Base-by-base conservation (phyloP, 1,140 invertebrate species). In the Diprion similis region DNA sequence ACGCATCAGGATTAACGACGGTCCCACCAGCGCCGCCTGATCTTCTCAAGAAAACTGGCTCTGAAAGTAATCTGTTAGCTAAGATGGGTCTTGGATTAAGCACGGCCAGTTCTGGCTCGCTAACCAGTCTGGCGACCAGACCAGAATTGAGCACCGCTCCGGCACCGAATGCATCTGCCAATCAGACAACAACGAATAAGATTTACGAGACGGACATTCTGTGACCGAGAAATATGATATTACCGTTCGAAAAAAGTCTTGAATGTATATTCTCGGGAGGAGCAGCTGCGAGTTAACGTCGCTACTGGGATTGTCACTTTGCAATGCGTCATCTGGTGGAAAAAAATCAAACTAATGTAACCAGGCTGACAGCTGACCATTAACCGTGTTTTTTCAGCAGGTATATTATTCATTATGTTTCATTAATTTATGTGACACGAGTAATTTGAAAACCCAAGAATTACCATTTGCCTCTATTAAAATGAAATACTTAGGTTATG, bases 171-270 rank as follows among this genome's bases (percentile, higher is more conserved):
- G 72, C 70, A 75, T 46, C 65, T 46, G 65, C 70, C 10, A 71
- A 80, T 64, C 78, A 79, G 51, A 85, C 84, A 68, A 91, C 90
- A 75, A 91, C 89, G n/a, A 93, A 90, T 83, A 94, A 95, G 85
- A 92, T 96, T 79, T 96, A 96, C 85, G 95, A 96, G 88, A 96
- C 95, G 79, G 95, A 96, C 84, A 96, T 96, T 90, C 93, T 96
- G 91, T 95, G 90, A 91, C 90, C 88, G 83, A 83, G 73, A 80
- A 79, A 79, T 73, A 59, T 59, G 51, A 17, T 59, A 15, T 13
- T 13, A 8, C 9, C 51, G 51, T 59, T 59, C n/a, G 51, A 59
- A 17, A 59, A 59, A 6, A 59, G 9, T 59, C 11, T 59, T 59
- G 51, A 8, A 59, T 59, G n/a, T 17, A 59, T 59, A 59, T 9